These are phyloP conservation scores for Okapia johnstoni DNA, from an alignment of 2,113 vertebrate species.

Conservation along the genomic window DNA sequence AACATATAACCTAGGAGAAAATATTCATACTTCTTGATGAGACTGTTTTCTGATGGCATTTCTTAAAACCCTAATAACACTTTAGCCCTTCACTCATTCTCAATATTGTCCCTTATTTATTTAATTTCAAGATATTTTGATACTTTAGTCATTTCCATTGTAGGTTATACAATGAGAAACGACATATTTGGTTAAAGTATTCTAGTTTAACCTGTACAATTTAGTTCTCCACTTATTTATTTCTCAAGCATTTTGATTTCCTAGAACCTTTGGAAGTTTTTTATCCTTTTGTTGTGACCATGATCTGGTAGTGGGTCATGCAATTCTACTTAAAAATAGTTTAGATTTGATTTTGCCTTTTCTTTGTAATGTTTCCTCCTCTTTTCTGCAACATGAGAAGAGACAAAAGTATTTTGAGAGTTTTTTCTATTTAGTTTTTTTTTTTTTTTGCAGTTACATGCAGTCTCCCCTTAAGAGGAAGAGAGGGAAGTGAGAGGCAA, in stretches of 20 bases:
- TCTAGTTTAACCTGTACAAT: neutral
- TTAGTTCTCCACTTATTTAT: neutral
- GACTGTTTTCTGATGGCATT: neutral
- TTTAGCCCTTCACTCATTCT: neutral
- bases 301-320: no score
- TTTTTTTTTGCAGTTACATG: neutral
- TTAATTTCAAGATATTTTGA: neutral
- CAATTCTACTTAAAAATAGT: neutral
- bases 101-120: neutral
- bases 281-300: neutral
- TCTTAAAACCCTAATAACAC: neutral
- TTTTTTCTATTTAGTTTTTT: neutral
- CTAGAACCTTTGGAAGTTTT: neutral
- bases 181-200: neutral
- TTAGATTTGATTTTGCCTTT: neutral
- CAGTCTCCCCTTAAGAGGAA: neutral
- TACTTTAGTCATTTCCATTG: neutral
- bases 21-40: neutral
- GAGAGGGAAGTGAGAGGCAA: neutral
- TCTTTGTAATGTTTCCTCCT: neutral
- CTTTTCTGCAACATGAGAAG: neutral
- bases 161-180: neutral
- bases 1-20: neutral
- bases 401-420: neutral
- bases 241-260: neutral